A percentile compares a stretch with the other conserved stretches of the same genome.
These are phyloP conservation scores for Artemisiospiza belli DNA, from an alignment of 2,113 vertebrate genomes.

Conservation along the genomic window DNA sequence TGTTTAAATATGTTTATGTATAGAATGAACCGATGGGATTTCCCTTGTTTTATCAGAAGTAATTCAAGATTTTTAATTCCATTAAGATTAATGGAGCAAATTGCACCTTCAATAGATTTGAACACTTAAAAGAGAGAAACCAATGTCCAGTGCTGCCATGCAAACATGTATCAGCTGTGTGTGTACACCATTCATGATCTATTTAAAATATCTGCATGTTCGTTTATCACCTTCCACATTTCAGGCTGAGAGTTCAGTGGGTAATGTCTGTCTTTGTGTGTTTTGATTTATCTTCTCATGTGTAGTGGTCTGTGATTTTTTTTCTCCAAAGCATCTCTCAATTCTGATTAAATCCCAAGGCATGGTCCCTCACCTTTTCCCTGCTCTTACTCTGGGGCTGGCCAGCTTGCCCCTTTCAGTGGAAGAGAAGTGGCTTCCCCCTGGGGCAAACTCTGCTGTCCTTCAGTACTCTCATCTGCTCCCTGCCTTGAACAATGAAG, in stretches of 20 bases:
- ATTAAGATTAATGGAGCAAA: background rate
- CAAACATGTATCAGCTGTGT: background rate
- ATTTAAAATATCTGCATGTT: background rate
- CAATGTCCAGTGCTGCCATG: accelerated
- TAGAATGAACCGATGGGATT: background rate
- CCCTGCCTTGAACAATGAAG: background rate
- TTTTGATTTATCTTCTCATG: background rate
- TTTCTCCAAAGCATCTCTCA: background rate
- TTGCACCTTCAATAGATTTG: background rate
- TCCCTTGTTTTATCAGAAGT: background rate
- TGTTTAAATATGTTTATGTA: background rate
- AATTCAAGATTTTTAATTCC: background rate
- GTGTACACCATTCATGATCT: background rate
- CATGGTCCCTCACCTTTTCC: background rate
- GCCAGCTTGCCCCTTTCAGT: background rate
- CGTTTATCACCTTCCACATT: background rate
- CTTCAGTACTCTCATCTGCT: background rate
- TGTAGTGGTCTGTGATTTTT: background rate
- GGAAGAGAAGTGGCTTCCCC: background rate
- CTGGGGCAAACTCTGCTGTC: background rate
- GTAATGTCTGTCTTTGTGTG: background rate
- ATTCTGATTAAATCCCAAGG: background rate
- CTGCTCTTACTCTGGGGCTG: background rate
- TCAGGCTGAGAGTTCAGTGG: background rate
- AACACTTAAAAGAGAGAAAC: background rate